A percentile compares a stretch with the other conserved stretches of the same genome.
Conservation (phyloP, 1,140 invertebrate genomes). For the Hyles euphorbiae region DNA sequence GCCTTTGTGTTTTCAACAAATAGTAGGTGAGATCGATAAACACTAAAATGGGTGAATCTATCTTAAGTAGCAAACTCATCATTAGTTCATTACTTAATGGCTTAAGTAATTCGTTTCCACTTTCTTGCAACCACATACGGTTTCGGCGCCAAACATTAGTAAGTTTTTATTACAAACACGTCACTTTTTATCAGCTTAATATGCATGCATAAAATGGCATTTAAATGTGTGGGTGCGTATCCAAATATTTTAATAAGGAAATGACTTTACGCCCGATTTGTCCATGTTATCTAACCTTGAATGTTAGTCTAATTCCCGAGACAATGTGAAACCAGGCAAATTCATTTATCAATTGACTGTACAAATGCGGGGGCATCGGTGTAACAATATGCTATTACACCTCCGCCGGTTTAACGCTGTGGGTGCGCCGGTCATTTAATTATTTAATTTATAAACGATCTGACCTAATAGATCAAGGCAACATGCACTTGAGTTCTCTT, state of each 20-base stretch:
- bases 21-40: not conserved
- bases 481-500: not conserved
- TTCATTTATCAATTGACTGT: constrained; percentile 29
- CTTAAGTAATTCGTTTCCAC: no score
- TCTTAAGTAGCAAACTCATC: no score
- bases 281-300: constrained; percentile 25
- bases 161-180: no score
- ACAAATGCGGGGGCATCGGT: constrained; percentile 24
- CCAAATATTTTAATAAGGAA: constrained; percentile 24
- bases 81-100: no score
- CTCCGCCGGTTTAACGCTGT: constrained; percentile 31
- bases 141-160: no score
- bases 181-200: no score
- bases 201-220: no score
- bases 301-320: constrained; percentile 28
- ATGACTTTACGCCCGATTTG: constrained; percentile 33
- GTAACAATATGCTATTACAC: constrained; percentile 47
- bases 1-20: constrained; percentile 1
- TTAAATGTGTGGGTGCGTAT: no score
- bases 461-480: constrained; percentile 36
- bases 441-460: constrained; percentile 43
- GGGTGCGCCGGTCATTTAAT: constrained; percentile 30
- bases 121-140: no score
- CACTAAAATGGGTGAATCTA: not conserved
- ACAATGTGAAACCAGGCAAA: constrained; percentile 25